A percentile compares a stretch with the other conserved stretches of the same genome.
These are phyloP conservation scores for Argyresthia albistria DNA, from an alignment of 2,888 invertebrate genomes.

Conservation along the genomic window DNA sequence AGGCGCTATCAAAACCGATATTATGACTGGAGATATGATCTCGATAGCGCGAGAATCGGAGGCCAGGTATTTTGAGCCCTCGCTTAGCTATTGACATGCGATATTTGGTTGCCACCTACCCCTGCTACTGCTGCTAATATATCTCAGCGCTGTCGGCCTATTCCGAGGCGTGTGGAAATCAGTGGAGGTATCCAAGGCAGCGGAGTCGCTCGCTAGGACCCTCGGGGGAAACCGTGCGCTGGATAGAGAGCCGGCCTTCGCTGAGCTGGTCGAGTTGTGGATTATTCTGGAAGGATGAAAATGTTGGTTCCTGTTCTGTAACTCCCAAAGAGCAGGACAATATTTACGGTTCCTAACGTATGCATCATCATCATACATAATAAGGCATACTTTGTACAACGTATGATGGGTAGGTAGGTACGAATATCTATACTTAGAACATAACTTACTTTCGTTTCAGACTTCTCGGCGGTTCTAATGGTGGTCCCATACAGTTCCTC, in stretches of 20 bases:
- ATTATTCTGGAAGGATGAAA: not conserved
- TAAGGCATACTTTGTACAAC: no score
- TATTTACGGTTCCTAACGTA: no score
- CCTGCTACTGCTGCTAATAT: slow-evolving; percentile 62
- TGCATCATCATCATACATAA: no score
- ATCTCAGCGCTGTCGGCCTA: slow-evolving; percentile 45
- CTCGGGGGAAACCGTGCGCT: slow-evolving; percentile 13
- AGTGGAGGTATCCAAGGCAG: slow-evolving; percentile 31
- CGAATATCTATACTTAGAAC: no score
- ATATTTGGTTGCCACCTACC: slow-evolving; percentile 24
- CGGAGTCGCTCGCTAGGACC: slow-evolving; percentile 49
- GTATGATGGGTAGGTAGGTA: no score
- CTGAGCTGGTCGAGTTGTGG: slow-evolving; percentile 1
- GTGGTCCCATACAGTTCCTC: slow-evolving; percentile 49
- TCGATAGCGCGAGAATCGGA: no score
- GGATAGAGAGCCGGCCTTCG: slow-evolving; percentile 13
- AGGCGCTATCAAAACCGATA: no score
- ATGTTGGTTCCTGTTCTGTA: not conserved
- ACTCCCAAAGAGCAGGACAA: no score
- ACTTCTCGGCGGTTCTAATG: slow-evolving; percentile 33
- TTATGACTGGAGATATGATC: no score
- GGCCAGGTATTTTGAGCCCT: no score
- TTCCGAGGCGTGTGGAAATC: slow-evolving; percentile 45
- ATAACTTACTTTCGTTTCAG: slow-evolving; percentile 42
- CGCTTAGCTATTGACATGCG: no score